Base-by-base conservation (phyloP, 1,140 invertebrate genomes). In the Drosophila nikananu region DNA sequence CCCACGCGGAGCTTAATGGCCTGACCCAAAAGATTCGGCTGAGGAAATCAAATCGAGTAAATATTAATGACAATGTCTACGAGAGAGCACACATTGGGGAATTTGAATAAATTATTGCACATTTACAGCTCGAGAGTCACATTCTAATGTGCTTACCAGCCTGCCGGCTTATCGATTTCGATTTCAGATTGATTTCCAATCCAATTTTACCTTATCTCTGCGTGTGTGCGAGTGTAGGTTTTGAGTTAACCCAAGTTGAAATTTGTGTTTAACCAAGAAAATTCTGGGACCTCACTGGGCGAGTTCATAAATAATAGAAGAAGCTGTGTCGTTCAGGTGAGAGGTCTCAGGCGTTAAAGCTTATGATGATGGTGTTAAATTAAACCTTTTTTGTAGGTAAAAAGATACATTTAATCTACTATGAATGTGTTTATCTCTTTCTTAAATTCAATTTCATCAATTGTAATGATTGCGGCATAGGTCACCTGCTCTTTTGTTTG, bases 81-180 rank as follows among this genome's bases (percentile, higher is more conserved):
- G 52, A 51, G 64, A 59, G 55, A 70, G 70, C 76, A 83, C 83
- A 77, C 83, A 78, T 87, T 87, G 74, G 83, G 83, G 83, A 78
- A 87, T 87, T 89, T 87, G 74, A 89, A 87, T 87, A 87, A 87
- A 89, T 87, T 87, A 87, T 87, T 87, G 83, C 83, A 89, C 83
- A 87, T 87, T 89, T 87, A 87, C 83, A 87, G 84, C 77, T 78
- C 46, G 54, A 77, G 58, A 81, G 83, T 83, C 84, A 89, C 81
- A 87, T 89, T 87, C 73, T 81, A 89, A 87, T 84, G 72, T 77
- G 72, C 23, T 70, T 71, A 25, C 67, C 67, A 35, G 59, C 71
- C 71, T 49, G 67, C 79, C 61, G 71, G 79, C 64, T 87, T 86
- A 86, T 86, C 81, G 81, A 80, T 86, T 87, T 87, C n/a, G 70